Conservation (phyloP, 2,888 invertebrate genomes). For the Geotrupes spiniger region DNA sequence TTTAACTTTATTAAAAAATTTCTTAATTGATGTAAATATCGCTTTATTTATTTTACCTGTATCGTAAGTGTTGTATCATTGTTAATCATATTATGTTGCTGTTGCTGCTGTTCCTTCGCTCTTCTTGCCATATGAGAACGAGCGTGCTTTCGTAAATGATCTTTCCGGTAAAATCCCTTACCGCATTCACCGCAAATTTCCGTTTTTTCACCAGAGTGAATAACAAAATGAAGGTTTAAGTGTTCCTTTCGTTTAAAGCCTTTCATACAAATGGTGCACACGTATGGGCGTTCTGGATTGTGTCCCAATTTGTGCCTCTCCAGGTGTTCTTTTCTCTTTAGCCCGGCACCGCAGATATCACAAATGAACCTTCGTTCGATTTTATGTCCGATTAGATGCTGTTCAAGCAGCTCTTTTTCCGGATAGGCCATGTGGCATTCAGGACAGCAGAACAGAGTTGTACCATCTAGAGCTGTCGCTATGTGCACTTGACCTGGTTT, state of each 20-base stretch:
- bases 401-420: constrained; percentile 75
- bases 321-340: constrained; percentile 76
- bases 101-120: constrained; percentile 63
- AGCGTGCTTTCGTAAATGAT: constrained; percentile 77
- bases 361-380: constrained; percentile 77
- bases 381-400: constrained; percentile 74
- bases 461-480: constrained; percentile 71
- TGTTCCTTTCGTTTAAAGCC: constrained; percentile 77
- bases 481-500: constrained; percentile 78
- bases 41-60: constrained; percentile 19
- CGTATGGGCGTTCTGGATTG: constrained; percentile 77
- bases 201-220: constrained; percentile 81
- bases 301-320: constrained; percentile 79
- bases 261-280: constrained; percentile 74
- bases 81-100: constrained; percentile 33
- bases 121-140: constrained; percentile 75
- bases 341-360: constrained; percentile 72
- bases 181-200: constrained; percentile 76
- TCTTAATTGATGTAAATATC: too few relatives aligned
- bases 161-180: constrained; percentile 77
- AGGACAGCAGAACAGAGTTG: constrained; percentile 74
- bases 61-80: constrained; percentile 34
- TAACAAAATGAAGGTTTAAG: constrained; percentile 77
- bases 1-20: too few relatives aligned
- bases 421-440: constrained; percentile 81